Base-by-base conservation (phyloP, 2,113 vertebrate genomes). In the Callaeas wilsoni region DNA sequence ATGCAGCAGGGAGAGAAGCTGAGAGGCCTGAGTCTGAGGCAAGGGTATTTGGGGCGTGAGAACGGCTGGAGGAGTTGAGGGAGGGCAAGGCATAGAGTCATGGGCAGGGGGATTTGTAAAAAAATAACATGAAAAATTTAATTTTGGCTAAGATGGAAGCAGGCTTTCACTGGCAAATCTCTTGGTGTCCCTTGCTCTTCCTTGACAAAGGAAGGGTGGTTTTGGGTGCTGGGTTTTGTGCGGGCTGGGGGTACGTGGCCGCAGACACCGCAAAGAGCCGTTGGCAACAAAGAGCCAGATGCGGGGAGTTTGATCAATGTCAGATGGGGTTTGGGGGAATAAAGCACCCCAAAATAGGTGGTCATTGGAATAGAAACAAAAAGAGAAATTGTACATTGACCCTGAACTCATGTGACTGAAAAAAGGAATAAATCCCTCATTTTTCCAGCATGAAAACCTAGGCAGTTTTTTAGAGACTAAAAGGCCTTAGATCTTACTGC, bases 321-420 rank as follows among this genome's bases (percentile, higher is more conserved):
- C 76, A 81, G 90, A 90, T 52, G 22, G 68, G 82, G 76, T 92
- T 89, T 82, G 78, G 89, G 88, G 89, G n/a, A 94, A 96, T 80
- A 86, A 96, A 94, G 3, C 71, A 87, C 89, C 93, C 93, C 82
- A 81, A 96, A 95, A 95, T 39, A 86, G 75, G 41, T 83, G 89
- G 71, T 49, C 91, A 95, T 56, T 97, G 90, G 93, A 96, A 90
- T 95, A 97, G 96, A 97, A 96, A 96, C 82, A 97, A 92, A 97
- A 95, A 89, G 91, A 96, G 87, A 94, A 96, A 86, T 93, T 95
- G 91, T 95, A 97, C 95, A 95, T 88, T 97, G 93, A 97, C 95
- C 95, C 93, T 75, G 93, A 93, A 94, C 67, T 89, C 78, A 65
- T 95, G 89, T 86, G 76, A 81, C 78, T 0, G 0, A 89, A 92